Conservation (phyloP, 2,113 vertebrate species). For the Cyprinus carpio region DNA sequence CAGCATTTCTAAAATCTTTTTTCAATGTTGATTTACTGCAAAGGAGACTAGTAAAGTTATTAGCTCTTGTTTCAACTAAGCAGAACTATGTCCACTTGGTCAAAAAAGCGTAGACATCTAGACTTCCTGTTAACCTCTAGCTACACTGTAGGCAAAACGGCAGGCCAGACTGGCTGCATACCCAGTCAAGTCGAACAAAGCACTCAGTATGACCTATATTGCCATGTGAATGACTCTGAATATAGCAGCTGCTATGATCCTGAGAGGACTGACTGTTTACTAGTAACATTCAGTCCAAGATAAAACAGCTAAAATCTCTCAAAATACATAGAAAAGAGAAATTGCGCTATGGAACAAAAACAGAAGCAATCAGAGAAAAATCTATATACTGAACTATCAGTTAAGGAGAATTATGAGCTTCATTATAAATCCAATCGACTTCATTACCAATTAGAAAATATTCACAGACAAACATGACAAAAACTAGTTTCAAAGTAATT, state of each 20-base stretch:
- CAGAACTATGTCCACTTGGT: neutral
- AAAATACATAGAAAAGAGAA: no score
- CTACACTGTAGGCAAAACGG: conserved; percentile 1
- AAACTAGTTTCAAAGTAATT: conserved; percentile 23
- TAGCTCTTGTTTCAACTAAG: neutral
- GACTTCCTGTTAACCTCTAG: conserved; percentile 36
- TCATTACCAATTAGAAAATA: neutral
- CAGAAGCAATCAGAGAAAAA: neutral
- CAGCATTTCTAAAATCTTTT: neutral
- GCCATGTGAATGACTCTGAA: conserved; percentile 58
- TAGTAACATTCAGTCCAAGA: neutral
- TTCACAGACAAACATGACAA: conserved; percentile 1
- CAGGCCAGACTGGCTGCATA: conserved; percentile 47
- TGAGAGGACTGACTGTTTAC: conserved; percentile 12
- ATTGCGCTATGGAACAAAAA: no score
- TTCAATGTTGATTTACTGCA: neutral
- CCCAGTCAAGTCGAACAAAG: conserved; percentile 62
- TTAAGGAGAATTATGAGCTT: neutral
- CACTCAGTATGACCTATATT: conserved; percentile 44
- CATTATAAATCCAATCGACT: neutral
- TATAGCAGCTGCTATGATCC: neutral
- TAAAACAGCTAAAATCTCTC: neutral
- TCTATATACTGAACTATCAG: neutral
- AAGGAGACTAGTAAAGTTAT: neutral
- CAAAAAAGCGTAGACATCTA: neutral